Base-by-base conservation (phyloP, 2,797 vertebrate species). In the Channa striata region DNA sequence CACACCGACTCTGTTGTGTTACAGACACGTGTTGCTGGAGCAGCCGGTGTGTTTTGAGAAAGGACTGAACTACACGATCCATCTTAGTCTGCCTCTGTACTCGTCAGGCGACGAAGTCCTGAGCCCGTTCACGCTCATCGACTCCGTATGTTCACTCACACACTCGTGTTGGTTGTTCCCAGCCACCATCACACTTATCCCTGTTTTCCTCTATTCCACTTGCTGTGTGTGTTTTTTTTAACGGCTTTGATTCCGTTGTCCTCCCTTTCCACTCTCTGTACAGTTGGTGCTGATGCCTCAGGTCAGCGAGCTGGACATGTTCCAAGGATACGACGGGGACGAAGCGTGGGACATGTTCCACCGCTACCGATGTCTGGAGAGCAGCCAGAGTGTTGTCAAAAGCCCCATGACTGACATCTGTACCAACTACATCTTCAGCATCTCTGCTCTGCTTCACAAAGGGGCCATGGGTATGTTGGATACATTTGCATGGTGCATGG, bases 291-390 rank as follows among this genome's bases (percentile, higher is more conserved):
- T 99, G 83, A 96, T 99, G 90, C 98, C 98, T 0, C 94, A 95
- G 87, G 95, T 97, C 78, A 94, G 94, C 66, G 96, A 96, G 0
- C 87, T 99, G 88, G 94, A 97, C 84, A 94, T 99, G 80, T 99
- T 99, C 87, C 93, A 93, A 0, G 96, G 96, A 72, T 81, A 88
- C 11, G 91, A 95, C 0, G 95, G 95, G 0, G 94, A 95, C 3
- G 95, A 90, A 0, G 95, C 93, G 81, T 99, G 97, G 97, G 96
- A 98, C 68, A 99, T 95, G 49, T 99, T 99, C 81, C 95, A 97
- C 87, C 95, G 97, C 78, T 99, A 99, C 88, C 94, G 98, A 48
- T 99, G 98, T 73, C 87, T 97, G 87, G 98, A 99, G 89, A 97
- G 95, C 88, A 99, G 97, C 91, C 94, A 96, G 80, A 98, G 95